Base-by-base conservation (phyloP, 2,888 invertebrate genomes). In the Drosophila engyochracea region DNA sequence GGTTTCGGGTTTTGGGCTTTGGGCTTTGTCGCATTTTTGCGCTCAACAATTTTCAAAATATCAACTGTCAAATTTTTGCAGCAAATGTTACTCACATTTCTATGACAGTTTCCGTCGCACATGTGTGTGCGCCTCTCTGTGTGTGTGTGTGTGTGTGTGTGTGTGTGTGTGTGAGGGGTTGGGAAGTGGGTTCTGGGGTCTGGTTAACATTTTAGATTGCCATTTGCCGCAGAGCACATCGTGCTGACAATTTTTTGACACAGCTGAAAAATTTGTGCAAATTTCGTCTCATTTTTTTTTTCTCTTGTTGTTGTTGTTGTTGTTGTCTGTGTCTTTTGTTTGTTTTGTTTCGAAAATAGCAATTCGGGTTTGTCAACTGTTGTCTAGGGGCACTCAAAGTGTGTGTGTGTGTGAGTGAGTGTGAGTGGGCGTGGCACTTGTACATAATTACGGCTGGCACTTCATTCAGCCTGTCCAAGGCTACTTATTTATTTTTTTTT, bases 61-160 rank as follows among this genome's bases (percentile, higher is more conserved):
- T 91, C 91, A 91, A 85, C 83, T 92, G 92, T 91, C 92, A 91
- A 89, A 91, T 92, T 91, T 90, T 91, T 81, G 80, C 84, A 69
- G 85, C 82, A 82, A 86, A 85, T 85, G 85, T 91, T 84, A 87
- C 84, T 89, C 89, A 82, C 83, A 91, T 85, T 83, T 70, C 82
- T 80, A 72, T 85, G 90, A 85, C 82, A 71, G 68, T 81, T 74
- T 63, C 53, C 65, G 58, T 59, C 65, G 57, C 74, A 75, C 53
- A 54, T 53, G 19, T 59, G 47, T 37, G 63, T 47, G 47, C 25
- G 25, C 25, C 16, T 65, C 52, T 41, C 61, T 28, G 30, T 64
- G 60, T 44, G 49, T 22, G 65, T 47, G 64, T 22, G 35, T 12
- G 51, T 58, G 68, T 19, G 39, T 31, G 62, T 22, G 35, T 12